Base-by-base conservation (phyloP, 2,113 vertebrate species). In the Tyto alba region DNA sequence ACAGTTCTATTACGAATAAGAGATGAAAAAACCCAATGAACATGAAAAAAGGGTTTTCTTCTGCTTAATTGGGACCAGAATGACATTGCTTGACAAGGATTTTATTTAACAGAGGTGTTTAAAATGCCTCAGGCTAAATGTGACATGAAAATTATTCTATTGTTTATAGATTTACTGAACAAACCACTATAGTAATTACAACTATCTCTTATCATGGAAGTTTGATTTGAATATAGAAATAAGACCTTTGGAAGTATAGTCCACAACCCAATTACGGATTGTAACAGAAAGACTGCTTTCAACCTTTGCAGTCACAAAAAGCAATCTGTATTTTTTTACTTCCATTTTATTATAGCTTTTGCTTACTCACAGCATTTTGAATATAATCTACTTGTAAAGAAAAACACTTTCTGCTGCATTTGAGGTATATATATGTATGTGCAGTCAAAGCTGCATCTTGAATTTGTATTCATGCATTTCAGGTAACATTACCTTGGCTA, bases 241-340 rank as follows among this genome's bases (percentile, higher is more conserved):
- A 88, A 79, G 48, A 88, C 13, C 22, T 76, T 73, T 66, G 52
- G 45, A 91, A 88, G 38, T 60, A 25, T 13, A 78, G 47, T 67
- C 48, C 45, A 78, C 34, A 77, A 23, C 5, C 23, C 43, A 89
- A 52, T 81, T 89, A 74, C 38, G 60, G 52, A 89, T 32, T 50
- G 89, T 18, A 71, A 85, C 63, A 89, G 71, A 93, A 73, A 75
- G 62, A 90, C 69, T 94, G 95, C 52, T 96, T 86, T 85, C 53
- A 88, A 34, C 13, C 63, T 79, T 48, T 93, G 50, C 63, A 94
- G 82, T 69, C 56, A 78, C 36, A 92, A 89, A 96, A 95, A 91
- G 14, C 71, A 93, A 93, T 30, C 41, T 55, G 13, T 41, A 32
- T 76, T 76, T 85, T 93, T 96, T 86, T 20, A 59, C 50, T 67